These are phyloP conservation scores for Trichonephila inaurata DNA, from an alignment of 1,140 invertebrate species.

Conservation along the genomic window DNA sequence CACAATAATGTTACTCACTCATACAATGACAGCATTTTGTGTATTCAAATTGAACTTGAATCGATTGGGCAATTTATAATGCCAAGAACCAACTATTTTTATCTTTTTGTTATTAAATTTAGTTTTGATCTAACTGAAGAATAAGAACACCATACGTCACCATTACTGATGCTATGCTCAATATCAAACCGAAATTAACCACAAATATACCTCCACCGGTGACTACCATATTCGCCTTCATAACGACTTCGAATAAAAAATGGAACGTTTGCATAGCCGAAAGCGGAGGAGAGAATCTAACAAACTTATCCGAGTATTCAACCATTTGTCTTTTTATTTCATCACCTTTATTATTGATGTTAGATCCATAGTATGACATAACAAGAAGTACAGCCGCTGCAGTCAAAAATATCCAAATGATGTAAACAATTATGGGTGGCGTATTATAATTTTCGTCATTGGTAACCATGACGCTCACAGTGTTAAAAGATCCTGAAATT, in stretches of 20 bases:
- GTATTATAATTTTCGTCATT: background rate
- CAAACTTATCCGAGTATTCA: background rate
- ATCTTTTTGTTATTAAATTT: background rate
- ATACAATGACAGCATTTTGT: too few species aligned
- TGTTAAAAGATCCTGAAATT: slow-evolving; percentile 14
- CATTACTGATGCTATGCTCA: background rate
- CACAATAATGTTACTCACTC: too few species aligned
- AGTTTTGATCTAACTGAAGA: slow-evolving; percentile 1
- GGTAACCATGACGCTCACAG: background rate
- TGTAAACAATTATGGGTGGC: background rate
- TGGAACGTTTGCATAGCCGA: background rate
- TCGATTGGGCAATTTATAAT: too few species aligned
- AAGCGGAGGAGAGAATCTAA: background rate
- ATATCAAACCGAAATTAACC: background rate
- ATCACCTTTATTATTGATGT: background rate
- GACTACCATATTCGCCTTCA: background rate
- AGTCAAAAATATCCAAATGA: background rate
- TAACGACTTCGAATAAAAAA: background rate
- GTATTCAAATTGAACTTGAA: too few species aligned
- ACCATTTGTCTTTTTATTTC: background rate
- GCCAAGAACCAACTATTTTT: too few species aligned
- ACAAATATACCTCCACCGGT: slow-evolving; percentile 31
- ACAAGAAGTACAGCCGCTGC: background rate
- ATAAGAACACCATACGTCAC: slow-evolving; percentile 39
- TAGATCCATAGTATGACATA: background rate